A percentile compares a stretch with the other conserved stretches of the same genome.
Conservation (phyloP, 2,113 vertebrate species). For the Rutilus rutilus region DNA sequence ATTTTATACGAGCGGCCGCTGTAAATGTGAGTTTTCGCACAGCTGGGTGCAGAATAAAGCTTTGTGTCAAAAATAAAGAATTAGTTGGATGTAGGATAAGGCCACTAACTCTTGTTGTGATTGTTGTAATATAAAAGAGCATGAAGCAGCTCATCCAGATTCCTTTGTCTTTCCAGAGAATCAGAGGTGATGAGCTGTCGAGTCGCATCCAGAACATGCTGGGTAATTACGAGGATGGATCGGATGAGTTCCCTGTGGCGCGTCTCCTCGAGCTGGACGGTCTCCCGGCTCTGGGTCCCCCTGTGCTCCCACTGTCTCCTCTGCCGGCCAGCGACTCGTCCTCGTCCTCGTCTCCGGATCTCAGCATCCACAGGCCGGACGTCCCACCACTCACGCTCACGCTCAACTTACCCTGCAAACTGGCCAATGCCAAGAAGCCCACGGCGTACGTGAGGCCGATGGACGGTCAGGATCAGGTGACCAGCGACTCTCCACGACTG, state of each 20-base stretch:
- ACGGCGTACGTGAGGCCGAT: slow-evolving; percentile 95
- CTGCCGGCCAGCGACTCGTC: slow-evolving; percentile 71
- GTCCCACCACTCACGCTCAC: slow-evolving; percentile 72
- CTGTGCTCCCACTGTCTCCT: slow-evolving; percentile 69
- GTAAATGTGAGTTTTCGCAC: too few species aligned
- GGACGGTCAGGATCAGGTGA: slow-evolving; percentile 92
- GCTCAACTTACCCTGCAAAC: slow-evolving; percentile 86
- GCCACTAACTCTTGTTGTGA: too few species aligned
- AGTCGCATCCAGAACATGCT: slow-evolving; percentile 90
- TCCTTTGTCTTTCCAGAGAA: slow-evolving; percentile 77
- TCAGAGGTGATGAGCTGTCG: slow-evolving; percentile 91
- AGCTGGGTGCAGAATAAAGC: too few species aligned
- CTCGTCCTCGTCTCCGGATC: slow-evolving; percentile 58
- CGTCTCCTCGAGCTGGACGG: slow-evolving; percentile 21
- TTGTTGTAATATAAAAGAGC: too few species aligned
- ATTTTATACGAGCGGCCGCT: too few species aligned
- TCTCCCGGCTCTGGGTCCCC: slow-evolving; percentile 69
- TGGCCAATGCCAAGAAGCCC: slow-evolving; percentile 87
- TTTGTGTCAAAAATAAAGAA: too few species aligned
- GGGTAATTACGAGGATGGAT: slow-evolving; percentile 90
- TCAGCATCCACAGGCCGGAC: slow-evolving; percentile 61
- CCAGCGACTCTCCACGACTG: slow-evolving; percentile 84
- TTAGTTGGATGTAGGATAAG: too few species aligned
- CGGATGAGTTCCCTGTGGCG: neutral
- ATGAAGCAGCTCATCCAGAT: neutral